Conservation (phyloP, 2,797 vertebrate genomes). For the Spinus olivaceus region DNA sequence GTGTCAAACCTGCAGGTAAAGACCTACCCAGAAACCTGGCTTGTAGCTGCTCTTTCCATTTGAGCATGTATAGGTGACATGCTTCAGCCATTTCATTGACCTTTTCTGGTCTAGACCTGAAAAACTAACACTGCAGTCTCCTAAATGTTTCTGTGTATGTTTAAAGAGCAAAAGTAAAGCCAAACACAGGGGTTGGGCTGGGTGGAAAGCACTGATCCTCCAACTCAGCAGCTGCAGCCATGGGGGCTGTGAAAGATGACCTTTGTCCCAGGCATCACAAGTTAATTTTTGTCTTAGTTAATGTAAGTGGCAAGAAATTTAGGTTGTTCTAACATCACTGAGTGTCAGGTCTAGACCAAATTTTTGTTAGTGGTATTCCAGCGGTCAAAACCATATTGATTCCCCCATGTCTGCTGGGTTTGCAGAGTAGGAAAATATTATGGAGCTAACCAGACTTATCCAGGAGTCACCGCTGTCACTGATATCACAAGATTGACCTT, state of each 20-base stretch:
- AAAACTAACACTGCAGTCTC: background rate
- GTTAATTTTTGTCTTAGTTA: background rate
- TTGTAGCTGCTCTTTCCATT: background rate
- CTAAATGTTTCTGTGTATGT: background rate
- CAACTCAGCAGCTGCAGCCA: background rate
- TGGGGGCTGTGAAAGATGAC: background rate
- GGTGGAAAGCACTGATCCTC: background rate
- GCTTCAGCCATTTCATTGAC: background rate
- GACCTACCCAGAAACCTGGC: background rate
- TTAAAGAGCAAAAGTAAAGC: background rate
- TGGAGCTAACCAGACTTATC: background rate
- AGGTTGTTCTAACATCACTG: background rate
- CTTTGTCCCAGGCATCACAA: fast-evolving
- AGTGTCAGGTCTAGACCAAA: background rate
- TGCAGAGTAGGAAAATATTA: background rate
- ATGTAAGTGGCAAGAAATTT: background rate
- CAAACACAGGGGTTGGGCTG: background rate
- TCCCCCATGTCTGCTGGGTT: background rate
- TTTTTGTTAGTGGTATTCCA: background rate
- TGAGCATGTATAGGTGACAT: background rate
- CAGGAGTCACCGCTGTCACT: background rate
- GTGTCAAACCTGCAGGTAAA: background rate
- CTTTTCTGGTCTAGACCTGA: background rate
- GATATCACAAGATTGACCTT: fast-evolving
- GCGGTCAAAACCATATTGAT: background rate